Conservation (phyloP, 2,113 vertebrate species). For the Cephalopholis sonnerati region DNA sequence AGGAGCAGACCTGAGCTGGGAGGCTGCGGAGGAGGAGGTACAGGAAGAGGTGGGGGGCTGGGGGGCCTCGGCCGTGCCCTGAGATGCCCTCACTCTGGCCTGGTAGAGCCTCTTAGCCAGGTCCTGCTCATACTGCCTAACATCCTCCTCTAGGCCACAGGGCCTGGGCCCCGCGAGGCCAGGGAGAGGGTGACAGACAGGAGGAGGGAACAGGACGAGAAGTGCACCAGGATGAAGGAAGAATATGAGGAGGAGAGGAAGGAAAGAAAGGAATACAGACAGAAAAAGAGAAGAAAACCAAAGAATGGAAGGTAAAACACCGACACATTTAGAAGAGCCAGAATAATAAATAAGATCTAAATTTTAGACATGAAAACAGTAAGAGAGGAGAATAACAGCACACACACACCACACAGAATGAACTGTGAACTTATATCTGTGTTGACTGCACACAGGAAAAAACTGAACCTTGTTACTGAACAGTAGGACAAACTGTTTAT, state of each 20-base stretch:
- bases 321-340: constrained; percentile 64
- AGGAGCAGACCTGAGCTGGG: constrained; percentile 87
- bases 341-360: constrained; percentile 38
- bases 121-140: constrained; percentile 95
- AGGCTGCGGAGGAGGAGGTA: constrained; percentile 80
- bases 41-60: constrained; percentile 75
- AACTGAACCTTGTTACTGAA: neutral
- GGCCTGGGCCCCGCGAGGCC: constrained; percentile 81
- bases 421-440: neutral
- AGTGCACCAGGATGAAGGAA: constrained; percentile 76
- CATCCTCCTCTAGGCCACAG: constrained; percentile 91
- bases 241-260: constrained; percentile 47
- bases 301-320: constrained; percentile 78
- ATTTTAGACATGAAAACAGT: constrained; percentile 36
- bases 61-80: constrained; percentile 73
- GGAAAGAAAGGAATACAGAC: constrained; percentile 49
- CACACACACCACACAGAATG: constrained; percentile 17
- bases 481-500: neutral
- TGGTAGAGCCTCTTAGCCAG: constrained; percentile 94
- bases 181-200: constrained; percentile 17
- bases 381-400: constrained; percentile 19
- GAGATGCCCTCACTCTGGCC: constrained; percentile 89
- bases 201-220: constrained; percentile 37
- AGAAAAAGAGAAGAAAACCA: constrained; percentile 73
- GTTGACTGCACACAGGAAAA: neutral